Percentiles rank a stretch among this genome's conserved stretches.
Conservation (phyloP, 2,113 vertebrate genomes). For the Garra rufa region DNA sequence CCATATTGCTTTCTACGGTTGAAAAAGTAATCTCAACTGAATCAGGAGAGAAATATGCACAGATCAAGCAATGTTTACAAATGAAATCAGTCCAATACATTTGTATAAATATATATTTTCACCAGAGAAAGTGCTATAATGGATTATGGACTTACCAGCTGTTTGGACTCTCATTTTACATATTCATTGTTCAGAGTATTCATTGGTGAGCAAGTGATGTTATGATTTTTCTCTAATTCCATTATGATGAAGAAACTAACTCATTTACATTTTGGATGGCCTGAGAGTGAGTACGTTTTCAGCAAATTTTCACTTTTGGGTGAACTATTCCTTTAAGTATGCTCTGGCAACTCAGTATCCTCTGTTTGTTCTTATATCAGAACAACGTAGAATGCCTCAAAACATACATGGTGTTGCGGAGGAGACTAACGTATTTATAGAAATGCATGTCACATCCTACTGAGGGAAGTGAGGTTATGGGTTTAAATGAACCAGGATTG, state of each 20-base stretch:
- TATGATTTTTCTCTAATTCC: neutral
- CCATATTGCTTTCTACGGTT: too few species aligned
- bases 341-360: neutral
- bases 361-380: neutral
- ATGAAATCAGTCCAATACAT: too few species aligned
- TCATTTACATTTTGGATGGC: neutral
- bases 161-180: neutral
- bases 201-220: neutral
- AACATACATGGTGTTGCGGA: slow-evolving; percentile 28
- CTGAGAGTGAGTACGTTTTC: neutral
- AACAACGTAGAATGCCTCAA: slow-evolving; percentile 9
- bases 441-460: slow-evolving; percentile 54
- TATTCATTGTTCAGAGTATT: neutral
- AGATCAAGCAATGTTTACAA: too few species aligned
- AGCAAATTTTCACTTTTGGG: neutral
- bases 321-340: neutral
- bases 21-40: too few species aligned
- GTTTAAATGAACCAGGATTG: slow-evolving; percentile 24
- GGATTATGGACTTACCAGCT: neutral
- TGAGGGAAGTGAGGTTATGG: slow-evolving; percentile 28
- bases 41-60: too few species aligned
- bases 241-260: neutral
- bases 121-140: neutral
- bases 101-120: neutral
- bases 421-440: slow-evolving; percentile 42